Percentiles rank a stretch among this genome's conserved stretches.
These are phyloP conservation scores for Monopis laevigella DNA, from an alignment of 2,888 invertebrate species.

Conservation along the genomic window DNA sequence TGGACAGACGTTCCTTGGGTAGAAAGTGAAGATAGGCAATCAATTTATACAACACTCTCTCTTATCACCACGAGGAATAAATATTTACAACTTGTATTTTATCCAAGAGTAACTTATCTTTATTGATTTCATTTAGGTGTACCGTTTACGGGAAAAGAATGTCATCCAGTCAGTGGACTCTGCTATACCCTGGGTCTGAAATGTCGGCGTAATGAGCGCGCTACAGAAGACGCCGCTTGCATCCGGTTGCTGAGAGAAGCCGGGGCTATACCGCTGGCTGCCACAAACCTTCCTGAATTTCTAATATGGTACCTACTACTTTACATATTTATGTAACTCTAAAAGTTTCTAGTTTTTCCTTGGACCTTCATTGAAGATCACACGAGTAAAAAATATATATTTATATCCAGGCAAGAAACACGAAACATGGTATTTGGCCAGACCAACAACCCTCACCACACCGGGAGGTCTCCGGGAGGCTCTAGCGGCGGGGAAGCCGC, in stretches of 20 bases:
- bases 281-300: slow-evolving; percentile 87
- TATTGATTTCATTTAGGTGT: slow-evolving; percentile 69
- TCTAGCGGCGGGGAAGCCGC: slow-evolving; percentile 91
- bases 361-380: not conserved
- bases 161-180: slow-evolving; percentile 81
- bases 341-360: not conserved
- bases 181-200: slow-evolving; percentile 74
- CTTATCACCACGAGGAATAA: too few relatives aligned
- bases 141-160: slow-evolving; percentile 93
- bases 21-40: too few relatives aligned
- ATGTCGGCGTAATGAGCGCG: slow-evolving; percentile 69
- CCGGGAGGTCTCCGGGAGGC: slow-evolving; percentile 86
- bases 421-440: slow-evolving; percentile 89
- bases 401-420: slow-evolving; percentile 73
- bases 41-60: too few relatives aligned
- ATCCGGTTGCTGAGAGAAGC: slow-evolving; percentile 77
- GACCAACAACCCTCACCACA: slow-evolving; percentile 92
- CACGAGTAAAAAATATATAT: not conserved
- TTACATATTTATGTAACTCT: not conserved
- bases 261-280: slow-evolving; percentile 87
- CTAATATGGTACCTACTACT: slow-evolving; percentile 1
- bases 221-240: slow-evolving; percentile 80
- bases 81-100: too few relatives aligned
- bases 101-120: too few relatives aligned
- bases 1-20: too few relatives aligned